phyloP scores from a whole-genome alignment of 2,797 vertebrate genomes.

The Pangasius macronema region DNA sequence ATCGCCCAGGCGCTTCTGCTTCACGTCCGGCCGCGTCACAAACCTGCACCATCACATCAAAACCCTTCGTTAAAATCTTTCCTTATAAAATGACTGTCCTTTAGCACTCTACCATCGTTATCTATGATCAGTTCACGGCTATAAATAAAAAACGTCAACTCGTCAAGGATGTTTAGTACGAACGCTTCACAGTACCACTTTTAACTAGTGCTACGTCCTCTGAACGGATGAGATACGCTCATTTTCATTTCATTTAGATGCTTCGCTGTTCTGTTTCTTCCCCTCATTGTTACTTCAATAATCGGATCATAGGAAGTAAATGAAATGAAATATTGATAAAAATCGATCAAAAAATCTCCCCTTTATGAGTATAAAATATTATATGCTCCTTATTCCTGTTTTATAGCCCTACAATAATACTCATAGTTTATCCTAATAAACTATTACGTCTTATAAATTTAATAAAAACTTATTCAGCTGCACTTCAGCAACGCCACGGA shows the following conservation, averaged over 20 bases:
- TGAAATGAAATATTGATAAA: background rate
- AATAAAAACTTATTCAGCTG: background rate
- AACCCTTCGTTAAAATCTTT: background rate
- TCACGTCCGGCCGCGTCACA: conserved; percentile 91
- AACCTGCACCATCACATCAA: conserved; percentile 75
- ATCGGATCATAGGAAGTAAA: background rate
- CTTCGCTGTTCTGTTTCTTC: background rate
- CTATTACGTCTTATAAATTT: background rate
- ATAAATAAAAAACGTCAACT: background rate
- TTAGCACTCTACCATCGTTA: background rate
- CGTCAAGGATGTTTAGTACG: background rate
- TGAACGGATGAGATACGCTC: background rate
- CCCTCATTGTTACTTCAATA: too few species aligned
- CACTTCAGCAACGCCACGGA: too few species aligned
- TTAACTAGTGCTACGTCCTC: background rate
- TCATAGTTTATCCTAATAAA: background rate
- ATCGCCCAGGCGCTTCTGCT: conserved; percentile 82
- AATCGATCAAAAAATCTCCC: background rate
- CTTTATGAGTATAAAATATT: background rate
- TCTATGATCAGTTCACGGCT: background rate
- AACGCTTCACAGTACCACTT: background rate
- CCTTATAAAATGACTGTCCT: background rate
- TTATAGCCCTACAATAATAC: too few species aligned
- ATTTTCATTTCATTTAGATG: background rate
- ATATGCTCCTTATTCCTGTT: background rate